Evolutionary conservation across 2,888 invertebrate genomes (phyloP).

Genomic region (Tipula confusa): DNA sequence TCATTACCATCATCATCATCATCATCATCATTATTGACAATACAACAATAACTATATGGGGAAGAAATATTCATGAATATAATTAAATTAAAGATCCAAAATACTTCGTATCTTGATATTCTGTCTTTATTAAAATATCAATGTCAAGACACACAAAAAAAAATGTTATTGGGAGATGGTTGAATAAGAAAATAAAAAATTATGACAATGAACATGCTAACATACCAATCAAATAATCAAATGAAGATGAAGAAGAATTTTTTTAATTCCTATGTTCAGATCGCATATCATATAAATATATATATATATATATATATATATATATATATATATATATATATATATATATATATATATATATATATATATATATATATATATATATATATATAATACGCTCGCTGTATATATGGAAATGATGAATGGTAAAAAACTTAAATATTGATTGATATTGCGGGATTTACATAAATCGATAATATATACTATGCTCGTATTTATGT

Average conservation of each 20-base stretch:
- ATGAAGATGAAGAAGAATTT: conserved; percentile 20
- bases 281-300: conserved; percentile 20
- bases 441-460: neutral
- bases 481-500: too few species aligned
- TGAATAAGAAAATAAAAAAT: neutral
- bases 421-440: conserved; percentile 5
- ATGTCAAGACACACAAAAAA: neutral
- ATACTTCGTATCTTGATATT: conserved; percentile 20
- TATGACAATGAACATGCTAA: conserved; percentile 29
- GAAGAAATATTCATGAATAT: neutral
- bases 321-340: too few species aligned
- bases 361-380: too few species aligned
- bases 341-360: too few species aligned
- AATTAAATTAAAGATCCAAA: conserved; percentile 12
- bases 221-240: conserved; percentile 29
- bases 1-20: conserved; percentile 20
- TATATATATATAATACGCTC: too few species aligned
- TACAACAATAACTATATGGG: neutral
- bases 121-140: conserved; percentile 25
- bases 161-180: neutral
- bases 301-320: too few species aligned
- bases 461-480: neutral
- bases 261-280: neutral
- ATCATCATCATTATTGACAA: neutral
- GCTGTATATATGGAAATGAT: neutral